Percentiles rank a stretch among this genome's conserved stretches.
These are phyloP conservation scores for Furcifer pardalis DNA, from an alignment of 2,797 vertebrate species.

Conservation along the genomic window DNA sequence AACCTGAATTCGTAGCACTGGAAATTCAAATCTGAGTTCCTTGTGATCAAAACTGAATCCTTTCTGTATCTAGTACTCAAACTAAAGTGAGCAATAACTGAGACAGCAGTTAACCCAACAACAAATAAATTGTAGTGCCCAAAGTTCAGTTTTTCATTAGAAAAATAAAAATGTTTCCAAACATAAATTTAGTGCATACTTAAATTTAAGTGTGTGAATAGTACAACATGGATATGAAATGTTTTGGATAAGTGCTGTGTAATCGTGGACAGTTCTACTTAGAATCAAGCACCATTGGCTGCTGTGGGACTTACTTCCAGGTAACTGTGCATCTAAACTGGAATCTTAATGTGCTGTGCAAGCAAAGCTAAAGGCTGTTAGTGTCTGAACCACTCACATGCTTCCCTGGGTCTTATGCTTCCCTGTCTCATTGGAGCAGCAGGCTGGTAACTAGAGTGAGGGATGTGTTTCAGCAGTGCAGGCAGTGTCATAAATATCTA, in stretches of 20 bases:
- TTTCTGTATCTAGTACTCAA: background rate
- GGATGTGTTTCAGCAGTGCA: background rate
- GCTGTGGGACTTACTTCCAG: background rate
- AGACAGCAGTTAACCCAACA: slow-evolving; percentile 9
- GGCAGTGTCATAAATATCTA: background rate
- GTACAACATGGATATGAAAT: background rate
- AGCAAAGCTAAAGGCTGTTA: background rate
- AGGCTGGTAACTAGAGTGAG: background rate
- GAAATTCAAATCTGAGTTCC: background rate
- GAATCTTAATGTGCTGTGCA: background rate
- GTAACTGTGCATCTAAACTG: background rate
- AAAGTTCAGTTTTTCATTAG: background rate
- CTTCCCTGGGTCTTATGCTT: background rate
- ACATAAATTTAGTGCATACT: background rate
- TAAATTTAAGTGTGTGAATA: slow-evolving; percentile 33
- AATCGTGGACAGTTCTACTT: background rate
- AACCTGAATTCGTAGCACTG: background rate
- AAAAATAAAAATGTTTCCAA: slow-evolving; percentile 31
- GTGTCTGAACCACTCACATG: too few species aligned
- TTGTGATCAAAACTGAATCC: too few species aligned
- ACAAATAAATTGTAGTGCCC: slow-evolving; percentile 12
- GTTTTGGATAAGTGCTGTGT: background rate
- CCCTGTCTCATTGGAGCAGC: background rate
- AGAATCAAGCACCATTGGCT: background rate
- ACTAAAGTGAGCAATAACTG: background rate